phyloP scores from a whole-genome alignment of 1,140 invertebrate species.

The Caenorhabditis latens region DNA sequence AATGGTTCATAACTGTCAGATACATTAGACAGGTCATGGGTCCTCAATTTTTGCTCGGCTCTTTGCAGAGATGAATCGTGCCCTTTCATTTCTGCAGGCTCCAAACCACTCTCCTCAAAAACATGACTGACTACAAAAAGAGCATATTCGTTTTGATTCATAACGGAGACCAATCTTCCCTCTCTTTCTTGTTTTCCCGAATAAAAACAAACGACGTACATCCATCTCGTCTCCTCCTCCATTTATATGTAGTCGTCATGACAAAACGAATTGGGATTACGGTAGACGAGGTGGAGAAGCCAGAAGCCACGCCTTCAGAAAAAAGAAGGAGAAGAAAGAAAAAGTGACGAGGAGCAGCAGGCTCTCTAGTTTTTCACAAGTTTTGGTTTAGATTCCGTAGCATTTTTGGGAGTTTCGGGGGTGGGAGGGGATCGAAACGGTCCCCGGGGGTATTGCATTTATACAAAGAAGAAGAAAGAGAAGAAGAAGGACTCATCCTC shows the following conservation, averaged over 20 bases:
- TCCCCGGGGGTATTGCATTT: slow-evolving; percentile 49
- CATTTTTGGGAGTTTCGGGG: not conserved
- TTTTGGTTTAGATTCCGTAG: not conserved
- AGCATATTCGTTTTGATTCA: too few species aligned
- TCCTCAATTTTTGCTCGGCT: too few species aligned
- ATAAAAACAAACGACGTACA: not conserved
- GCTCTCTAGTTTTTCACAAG: slow-evolving; percentile 15
- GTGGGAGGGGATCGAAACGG: not conserved
- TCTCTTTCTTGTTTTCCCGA: not conserved
- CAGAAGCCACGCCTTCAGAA: not conserved
- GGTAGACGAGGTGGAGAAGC: not conserved
- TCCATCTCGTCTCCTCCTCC: not conserved
- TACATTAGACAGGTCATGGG: too few species aligned
- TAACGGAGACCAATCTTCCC: not conserved
- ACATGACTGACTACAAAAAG: too few species aligned
- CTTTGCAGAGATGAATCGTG: too few species aligned
- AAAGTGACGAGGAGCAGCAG: slow-evolving; percentile 8
- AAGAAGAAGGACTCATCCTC: slow-evolving; percentile 27
- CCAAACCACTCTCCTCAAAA: too few species aligned
- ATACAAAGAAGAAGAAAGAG: slow-evolving; percentile 28
- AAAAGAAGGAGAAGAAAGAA: not conserved
- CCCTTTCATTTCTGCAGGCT: too few species aligned
- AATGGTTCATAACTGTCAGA: too few species aligned
- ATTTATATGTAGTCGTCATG: slow-evolving; percentile 6
- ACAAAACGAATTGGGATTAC: slow-evolving; percentile 25